These are phyloP conservation scores for Astreopora myriophthalma DNA, from an alignment of 64 coral and sea anemone genomes.

Conservation along the genomic window DNA sequence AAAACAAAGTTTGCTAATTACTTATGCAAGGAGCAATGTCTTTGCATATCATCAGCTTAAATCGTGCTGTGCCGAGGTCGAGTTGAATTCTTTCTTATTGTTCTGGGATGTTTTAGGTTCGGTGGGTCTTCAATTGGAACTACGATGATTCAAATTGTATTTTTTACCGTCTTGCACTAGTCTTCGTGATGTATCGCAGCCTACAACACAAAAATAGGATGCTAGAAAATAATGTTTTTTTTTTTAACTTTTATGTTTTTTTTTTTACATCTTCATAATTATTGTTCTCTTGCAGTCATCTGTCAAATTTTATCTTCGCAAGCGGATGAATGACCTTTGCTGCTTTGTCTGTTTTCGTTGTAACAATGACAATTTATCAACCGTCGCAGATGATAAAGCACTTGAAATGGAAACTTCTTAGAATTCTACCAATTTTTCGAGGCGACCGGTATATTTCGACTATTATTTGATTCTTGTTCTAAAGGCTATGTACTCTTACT, in stretches of 20 bases:
- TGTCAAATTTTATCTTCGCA: neutral
- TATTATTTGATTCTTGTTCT: neutral
- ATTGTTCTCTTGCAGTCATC: neutral
- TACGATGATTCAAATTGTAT: neutral
- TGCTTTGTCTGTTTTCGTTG: neutral
- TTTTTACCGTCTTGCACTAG: neutral
- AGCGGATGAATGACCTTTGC: neutral
- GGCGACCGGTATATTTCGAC: neutral
- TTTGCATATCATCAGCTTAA: neutral
- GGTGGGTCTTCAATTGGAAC: neutral
- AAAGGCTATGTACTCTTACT: neutral
- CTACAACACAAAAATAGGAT: neutral
- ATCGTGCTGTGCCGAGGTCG: neutral
- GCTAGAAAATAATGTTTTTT: too few relatives aligned
- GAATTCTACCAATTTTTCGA: neutral
- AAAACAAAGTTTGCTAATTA: constrained; percentile 20
- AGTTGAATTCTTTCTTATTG: neutral
- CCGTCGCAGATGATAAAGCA: neutral
- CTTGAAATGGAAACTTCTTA: neutral
- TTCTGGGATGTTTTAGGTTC: neutral
- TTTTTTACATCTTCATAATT: neutral
- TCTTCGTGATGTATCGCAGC: neutral
- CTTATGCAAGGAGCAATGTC: neutral
- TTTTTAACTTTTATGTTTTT: neutral
- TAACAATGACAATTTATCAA: neutral